Evolutionary conservation across 2,113 vertebrate genomes (phyloP).

Genomic region (Larimichthys polyactis): DNA sequence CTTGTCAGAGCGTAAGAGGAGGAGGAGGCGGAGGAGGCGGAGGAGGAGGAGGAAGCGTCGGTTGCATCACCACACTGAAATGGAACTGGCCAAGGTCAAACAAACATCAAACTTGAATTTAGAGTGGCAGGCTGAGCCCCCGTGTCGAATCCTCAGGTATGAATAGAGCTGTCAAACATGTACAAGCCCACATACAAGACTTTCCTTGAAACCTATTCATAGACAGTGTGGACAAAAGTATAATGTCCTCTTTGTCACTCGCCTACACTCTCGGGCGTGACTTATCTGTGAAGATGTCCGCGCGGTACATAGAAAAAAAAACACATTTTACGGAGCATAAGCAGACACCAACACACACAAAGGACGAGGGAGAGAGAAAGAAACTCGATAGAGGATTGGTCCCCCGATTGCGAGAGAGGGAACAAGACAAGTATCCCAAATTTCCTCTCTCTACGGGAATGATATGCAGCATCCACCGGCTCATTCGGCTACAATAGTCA

Average conservation of each 20-base stretch:
- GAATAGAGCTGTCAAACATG: slow-evolving; percentile 5
- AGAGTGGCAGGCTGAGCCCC: not conserved
- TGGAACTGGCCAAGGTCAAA: slow-evolving; percentile 58
- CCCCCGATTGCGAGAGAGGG: slow-evolving; percentile 24
- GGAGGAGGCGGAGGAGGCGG: not conserved
- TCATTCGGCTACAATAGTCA: slow-evolving; percentile 17
- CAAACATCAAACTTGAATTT: slow-evolving; percentile 24
- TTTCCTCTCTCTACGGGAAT: slow-evolving; percentile 30
- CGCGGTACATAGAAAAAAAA: slow-evolving; percentile 1
- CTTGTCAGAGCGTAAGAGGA: slow-evolving; percentile 5
- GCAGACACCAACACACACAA: slow-evolving; percentile 24
- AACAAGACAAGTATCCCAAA: slow-evolving; percentile 47
- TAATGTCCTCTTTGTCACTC: slow-evolving; percentile 27
- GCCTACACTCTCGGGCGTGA: slow-evolving; percentile 32
- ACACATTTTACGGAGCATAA: slow-evolving; percentile 2
- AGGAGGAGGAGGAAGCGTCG: not conserved
- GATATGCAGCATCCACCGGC: slow-evolving; percentile 22
- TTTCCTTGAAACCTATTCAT: slow-evolving; percentile 22
- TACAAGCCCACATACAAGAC: slow-evolving; percentile 1
- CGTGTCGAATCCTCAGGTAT: not conserved
- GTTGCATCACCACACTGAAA: slow-evolving; percentile 21
- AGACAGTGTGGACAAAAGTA: not conserved
- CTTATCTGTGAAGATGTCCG: slow-evolving; percentile 23
- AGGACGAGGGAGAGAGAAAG: slow-evolving; percentile 37
- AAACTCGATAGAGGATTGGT: slow-evolving; percentile 45